Evolutionary conservation across 2,888 invertebrate genomes (phyloP).

Genomic region (Geotrupes spiniger): DNA sequence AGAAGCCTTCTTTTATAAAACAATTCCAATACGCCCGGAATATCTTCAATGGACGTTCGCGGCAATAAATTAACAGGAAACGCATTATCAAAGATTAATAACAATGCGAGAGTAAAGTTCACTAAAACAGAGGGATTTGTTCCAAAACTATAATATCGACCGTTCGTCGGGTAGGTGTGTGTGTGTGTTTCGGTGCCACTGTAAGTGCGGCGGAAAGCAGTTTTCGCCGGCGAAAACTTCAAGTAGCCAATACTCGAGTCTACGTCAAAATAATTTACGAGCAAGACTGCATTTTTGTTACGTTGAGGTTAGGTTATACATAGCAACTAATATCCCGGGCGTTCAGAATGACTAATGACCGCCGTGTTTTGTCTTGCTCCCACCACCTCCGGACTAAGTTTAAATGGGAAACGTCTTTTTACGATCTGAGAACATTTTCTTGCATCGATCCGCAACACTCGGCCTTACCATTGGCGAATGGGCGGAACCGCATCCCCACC

Average conservation of each 20-base stretch:
- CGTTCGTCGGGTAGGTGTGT: slow-evolving; percentile 11
- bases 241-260: slow-evolving; percentile 44
- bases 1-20: too few species aligned
- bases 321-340: slow-evolving; percentile 49
- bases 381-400: slow-evolving; percentile 36
- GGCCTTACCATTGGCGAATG: slow-evolving; percentile 42
- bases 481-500: slow-evolving; percentile 45
- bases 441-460: slow-evolving; percentile 45
- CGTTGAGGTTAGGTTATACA: slow-evolving; percentile 49
- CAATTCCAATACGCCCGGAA: too few species aligned
- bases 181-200: too few species aligned
- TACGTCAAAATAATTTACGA: slow-evolving; percentile 52
- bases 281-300: slow-evolving; percentile 49
- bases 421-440: slow-evolving; percentile 52
- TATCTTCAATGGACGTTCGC: too few species aligned
- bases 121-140: slow-evolving; percentile 22
- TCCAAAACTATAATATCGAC: slow-evolving; percentile 34
- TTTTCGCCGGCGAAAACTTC: slow-evolving; percentile 37
- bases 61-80: slow-evolving; percentile 14
- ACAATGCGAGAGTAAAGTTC: slow-evolving; percentile 24
- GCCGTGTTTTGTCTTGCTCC: slow-evolving; percentile 40
- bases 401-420: slow-evolving; percentile 51
- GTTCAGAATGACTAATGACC: slow-evolving; percentile 51
- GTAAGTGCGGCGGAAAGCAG: slow-evolving; percentile 36
- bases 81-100: slow-evolving; percentile 27